Conservation (phyloP, 2,888 invertebrate genomes). For the Euzophera pinguis region DNA sequence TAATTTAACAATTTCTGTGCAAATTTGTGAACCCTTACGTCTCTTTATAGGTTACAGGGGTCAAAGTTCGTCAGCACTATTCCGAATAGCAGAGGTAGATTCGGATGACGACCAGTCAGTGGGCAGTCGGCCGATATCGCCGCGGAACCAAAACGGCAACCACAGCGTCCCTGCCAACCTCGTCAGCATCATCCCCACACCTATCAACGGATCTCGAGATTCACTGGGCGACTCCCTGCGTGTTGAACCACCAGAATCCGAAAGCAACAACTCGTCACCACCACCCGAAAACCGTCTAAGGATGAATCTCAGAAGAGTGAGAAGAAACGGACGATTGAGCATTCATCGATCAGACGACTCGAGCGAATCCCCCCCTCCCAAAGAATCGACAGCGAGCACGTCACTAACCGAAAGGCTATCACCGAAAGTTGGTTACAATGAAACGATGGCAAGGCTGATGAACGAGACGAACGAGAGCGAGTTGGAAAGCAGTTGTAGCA, state of each 20-base stretch:
- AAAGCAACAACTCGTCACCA: slow-evolving; percentile 39
- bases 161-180: slow-evolving; percentile 60
- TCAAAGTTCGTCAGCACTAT: slow-evolving; percentile 60
- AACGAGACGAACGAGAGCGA: slow-evolving; percentile 75
- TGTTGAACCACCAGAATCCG: slow-evolving; percentile 45
- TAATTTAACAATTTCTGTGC: too few relatives aligned
- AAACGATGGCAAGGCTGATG: slow-evolving; percentile 67
- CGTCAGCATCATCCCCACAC: slow-evolving; percentile 79
- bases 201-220: slow-evolving; percentile 78
- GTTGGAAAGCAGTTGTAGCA: slow-evolving; percentile 70
- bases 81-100: slow-evolving; percentile 79
- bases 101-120: slow-evolving; percentile 82
- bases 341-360: slow-evolving; percentile 63
- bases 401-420: slow-evolving; percentile 42
- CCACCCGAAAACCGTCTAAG: slow-evolving; percentile 40
- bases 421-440: slow-evolving; percentile 46
- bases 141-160: slow-evolving; percentile 42
- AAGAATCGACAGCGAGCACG: slow-evolving; percentile 36
- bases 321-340: slow-evolving; percentile 52
- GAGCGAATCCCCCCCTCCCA: slow-evolving; percentile 64
- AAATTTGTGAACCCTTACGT: too few relatives aligned
- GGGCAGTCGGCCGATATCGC: slow-evolving; percentile 61
- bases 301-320: slow-evolving; percentile 40
- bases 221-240: slow-evolving; percentile 57
- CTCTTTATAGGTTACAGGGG: slow-evolving; percentile 64